These are phyloP conservation scores for Agrilus mali DNA, from an alignment of 2,888 invertebrate species.

Conservation along the genomic window DNA sequence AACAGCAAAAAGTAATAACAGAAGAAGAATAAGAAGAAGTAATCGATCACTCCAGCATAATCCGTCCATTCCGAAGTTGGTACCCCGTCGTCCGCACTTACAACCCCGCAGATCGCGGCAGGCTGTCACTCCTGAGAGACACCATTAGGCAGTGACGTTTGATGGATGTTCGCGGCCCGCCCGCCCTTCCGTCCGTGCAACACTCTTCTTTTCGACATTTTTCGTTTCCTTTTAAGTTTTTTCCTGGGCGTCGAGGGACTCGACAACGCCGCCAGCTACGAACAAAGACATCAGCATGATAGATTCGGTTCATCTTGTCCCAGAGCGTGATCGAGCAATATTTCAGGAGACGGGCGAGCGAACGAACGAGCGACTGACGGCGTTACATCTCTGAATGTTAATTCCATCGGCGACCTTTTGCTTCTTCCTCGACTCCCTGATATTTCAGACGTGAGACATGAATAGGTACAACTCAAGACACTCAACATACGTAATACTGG, in stretches of 20 bases:
- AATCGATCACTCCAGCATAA: no score
- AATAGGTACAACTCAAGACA: no score
- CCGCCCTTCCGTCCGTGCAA: slow-evolving; percentile 16
- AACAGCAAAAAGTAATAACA: no score
- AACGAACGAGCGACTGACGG: slow-evolving; percentile 17
- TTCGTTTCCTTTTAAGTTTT: slow-evolving; percentile 28
- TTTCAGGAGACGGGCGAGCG: slow-evolving; percentile 32
- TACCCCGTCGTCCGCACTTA: slow-evolving; percentile 9
- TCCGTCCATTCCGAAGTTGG: no score
- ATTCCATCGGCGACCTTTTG: slow-evolving; percentile 31
- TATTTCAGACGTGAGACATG: slow-evolving; percentile 9
- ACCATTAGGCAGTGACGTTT: slow-evolving; percentile 32
- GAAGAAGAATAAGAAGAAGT: no score
- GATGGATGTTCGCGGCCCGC: slow-evolving; percentile 30
- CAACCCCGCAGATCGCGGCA: slow-evolving; percentile 14
- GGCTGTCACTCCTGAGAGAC: slow-evolving; percentile 25
- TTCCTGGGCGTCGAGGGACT: slow-evolving; percentile 21
- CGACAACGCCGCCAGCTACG: slow-evolving; percentile 28
- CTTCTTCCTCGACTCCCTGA: slow-evolving; percentile 6
- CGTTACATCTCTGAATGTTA: slow-evolving; percentile 35
- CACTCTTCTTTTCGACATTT: slow-evolving; percentile 24
- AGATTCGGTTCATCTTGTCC: slow-evolving; percentile 39
- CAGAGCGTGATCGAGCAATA: slow-evolving; percentile 39
- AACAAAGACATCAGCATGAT: slow-evolving; percentile 41
- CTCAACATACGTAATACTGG: no score